A percentile compares a stretch with the other conserved stretches of the same genome.
These are phyloP conservation scores for Plebejus melissa DNA, from an alignment of 2,888 invertebrate genomes.

Conservation along the genomic window DNA sequence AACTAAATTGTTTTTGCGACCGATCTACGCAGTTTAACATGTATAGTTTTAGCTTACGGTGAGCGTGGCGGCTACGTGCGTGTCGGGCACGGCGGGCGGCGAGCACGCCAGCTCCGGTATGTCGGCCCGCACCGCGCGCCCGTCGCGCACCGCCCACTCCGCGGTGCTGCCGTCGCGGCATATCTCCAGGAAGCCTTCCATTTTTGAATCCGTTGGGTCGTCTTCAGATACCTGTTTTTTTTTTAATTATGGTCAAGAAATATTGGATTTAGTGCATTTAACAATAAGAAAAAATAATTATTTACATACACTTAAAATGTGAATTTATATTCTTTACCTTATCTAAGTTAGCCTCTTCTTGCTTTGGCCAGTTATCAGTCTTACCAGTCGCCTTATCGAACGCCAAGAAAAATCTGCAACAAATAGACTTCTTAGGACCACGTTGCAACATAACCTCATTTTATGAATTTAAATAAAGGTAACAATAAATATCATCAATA, in stretches of 20 bases:
- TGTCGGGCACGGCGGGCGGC: constrained; percentile 74
- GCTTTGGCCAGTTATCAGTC: constrained; percentile 70
- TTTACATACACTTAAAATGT: too few species aligned
- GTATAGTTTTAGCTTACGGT: constrained; percentile 46
- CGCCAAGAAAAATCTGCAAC: constrained; percentile 86
- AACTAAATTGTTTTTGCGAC: too few species aligned
- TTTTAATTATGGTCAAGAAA: neutral
- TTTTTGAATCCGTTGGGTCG: constrained; percentile 44
- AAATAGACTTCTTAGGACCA: neutral
- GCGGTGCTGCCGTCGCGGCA: constrained; percentile 79
- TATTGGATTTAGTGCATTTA: neutral
- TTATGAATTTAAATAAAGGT: neutral
- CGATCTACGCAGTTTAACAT: neutral
- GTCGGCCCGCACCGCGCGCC: constrained; percentile 71
- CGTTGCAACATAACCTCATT: too few species aligned
- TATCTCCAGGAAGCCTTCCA: constrained; percentile 75
- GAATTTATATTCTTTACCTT: constrained; percentile 47
- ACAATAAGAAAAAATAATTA: too few species aligned
- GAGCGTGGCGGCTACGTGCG: constrained; percentile 47
- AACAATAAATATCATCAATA: too few species aligned
- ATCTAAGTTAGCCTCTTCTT: constrained; percentile 61
- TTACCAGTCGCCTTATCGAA: constrained; percentile 86
- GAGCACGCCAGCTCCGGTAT: constrained; percentile 81
- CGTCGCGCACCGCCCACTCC: constrained; percentile 80
- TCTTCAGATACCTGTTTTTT: constrained; percentile 39